A percentile compares a stretch with the other conserved stretches of the same genome.
Evolutionary conservation across 2,797 vertebrate genomes (phyloP).

Genomic region (Gouania willdenowi): DNA sequence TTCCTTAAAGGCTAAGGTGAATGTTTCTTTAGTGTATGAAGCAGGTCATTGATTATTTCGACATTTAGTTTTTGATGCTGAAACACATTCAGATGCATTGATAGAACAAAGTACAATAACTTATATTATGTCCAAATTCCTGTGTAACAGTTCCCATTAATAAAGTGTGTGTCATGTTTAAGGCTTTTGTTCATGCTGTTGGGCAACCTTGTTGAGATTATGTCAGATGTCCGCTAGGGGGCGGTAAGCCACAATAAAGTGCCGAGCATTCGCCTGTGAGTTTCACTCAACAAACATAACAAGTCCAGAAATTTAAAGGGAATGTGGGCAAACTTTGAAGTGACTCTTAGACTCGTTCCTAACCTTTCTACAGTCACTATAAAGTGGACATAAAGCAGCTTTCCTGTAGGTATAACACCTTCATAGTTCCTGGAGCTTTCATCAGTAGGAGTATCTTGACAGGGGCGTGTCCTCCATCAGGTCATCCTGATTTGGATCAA

Average conservation of each 20-base stretch:
- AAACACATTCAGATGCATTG: too few relatives aligned
- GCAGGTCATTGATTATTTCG: too few relatives aligned
- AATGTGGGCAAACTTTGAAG: conserved; percentile 38
- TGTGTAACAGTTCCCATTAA: too few relatives aligned
- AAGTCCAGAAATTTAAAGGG: conserved; percentile 32
- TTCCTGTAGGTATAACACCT: conserved; percentile 12
- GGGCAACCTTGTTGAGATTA: conserved; percentile 14
- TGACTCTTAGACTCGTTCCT: conserved; percentile 1
- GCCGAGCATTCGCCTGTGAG: conserved; percentile 29
- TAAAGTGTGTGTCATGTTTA: too few relatives aligned
- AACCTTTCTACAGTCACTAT: conserved; percentile 5
- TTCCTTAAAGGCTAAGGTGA: too few relatives aligned
- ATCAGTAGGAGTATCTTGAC: conserved; percentile 83
- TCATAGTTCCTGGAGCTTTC: conserved; percentile 14
- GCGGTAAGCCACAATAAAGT: conserved; percentile 44
- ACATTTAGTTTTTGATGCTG: too few relatives aligned
- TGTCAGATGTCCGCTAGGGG: conserved; percentile 33
- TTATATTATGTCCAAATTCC: too few relatives aligned
- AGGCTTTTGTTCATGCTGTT: background rate
- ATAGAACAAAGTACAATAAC: too few relatives aligned
- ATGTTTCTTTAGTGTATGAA: too few relatives aligned
- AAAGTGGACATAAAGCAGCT: conserved; percentile 9
- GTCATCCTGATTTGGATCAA: conserved; percentile 86
- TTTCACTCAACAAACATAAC: too few relatives aligned
- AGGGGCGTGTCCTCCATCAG: conserved; percentile 88